A percentile compares a stretch with the other conserved stretches of the same genome.
These are phyloP conservation scores for Mus caroli DNA, from an alignment of 2,797 vertebrate genomes.

Conservation along the genomic window DNA sequence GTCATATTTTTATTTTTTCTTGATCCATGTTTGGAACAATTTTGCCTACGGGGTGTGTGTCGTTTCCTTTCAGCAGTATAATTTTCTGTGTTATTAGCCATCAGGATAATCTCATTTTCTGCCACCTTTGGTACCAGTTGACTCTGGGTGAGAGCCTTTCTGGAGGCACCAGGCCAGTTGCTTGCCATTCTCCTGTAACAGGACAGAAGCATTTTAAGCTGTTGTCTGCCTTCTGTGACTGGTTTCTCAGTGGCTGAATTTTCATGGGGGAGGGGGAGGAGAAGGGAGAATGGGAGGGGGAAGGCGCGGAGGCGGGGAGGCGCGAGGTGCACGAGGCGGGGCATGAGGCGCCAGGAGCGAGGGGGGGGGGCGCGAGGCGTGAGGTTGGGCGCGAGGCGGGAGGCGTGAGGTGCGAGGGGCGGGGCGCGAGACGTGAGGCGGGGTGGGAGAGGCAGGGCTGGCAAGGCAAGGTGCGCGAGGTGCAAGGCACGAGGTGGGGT, in stretches of 20 bases:
- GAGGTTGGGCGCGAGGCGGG: too few species aligned
- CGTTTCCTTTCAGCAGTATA: not conserved
- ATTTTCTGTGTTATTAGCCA: not conserved
- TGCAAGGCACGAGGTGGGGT: too few species aligned
- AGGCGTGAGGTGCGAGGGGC: too few species aligned
- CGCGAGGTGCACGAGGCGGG: too few species aligned
- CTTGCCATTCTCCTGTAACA: not conserved
- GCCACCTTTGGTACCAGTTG: not conserved
- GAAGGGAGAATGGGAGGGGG: too few species aligned
- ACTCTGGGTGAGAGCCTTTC: not conserved
- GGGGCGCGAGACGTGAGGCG: too few species aligned
- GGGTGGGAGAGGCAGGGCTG: too few species aligned
- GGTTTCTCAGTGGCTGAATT: not conserved
- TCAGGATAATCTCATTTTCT: not conserved
- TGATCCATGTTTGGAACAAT: not conserved
- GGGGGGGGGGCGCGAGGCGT: too few species aligned
- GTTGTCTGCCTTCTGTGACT: not conserved
- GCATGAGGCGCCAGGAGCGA: not conserved
- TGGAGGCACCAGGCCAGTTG: not conserved
- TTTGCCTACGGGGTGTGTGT: not conserved
- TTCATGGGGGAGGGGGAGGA: not conserved
- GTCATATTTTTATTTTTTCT: not conserved
- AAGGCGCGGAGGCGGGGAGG: rapidly evolving
- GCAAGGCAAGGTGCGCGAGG: too few species aligned
- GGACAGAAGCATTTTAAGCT: not conserved